These are phyloP conservation scores for Xenotilapia leptura DNA, from an alignment of 2,113 vertebrate genomes.

Conservation along the genomic window DNA sequence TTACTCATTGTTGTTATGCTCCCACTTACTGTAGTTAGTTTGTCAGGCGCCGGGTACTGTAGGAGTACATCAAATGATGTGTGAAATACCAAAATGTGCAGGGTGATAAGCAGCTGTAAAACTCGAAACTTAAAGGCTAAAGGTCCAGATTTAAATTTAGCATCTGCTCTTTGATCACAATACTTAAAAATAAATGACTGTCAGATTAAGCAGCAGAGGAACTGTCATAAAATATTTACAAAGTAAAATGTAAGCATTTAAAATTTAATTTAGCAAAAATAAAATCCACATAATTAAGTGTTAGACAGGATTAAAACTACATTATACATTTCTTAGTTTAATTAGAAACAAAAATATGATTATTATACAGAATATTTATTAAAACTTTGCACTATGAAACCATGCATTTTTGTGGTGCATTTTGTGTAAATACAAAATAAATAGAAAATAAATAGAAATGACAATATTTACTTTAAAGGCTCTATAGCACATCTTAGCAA, in stretches of 20 bases:
- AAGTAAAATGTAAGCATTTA: background rate
- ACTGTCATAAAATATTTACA: background rate
- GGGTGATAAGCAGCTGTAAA: background rate
- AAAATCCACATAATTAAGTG: background rate
- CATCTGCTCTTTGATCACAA: background rate
- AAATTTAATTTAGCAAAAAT: background rate
- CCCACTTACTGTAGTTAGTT: constrained; percentile 7
- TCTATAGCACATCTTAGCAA: background rate
- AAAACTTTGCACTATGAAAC: background rate
- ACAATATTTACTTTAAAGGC: background rate
- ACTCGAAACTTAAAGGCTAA: background rate
- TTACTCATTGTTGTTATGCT: constrained; percentile 39
- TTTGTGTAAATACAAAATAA: background rate
- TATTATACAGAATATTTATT: background rate
- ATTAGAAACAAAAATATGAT: background rate
- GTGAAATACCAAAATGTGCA: background rate
- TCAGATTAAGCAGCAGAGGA: background rate
- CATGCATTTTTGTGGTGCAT: background rate
- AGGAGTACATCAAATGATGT: constrained; percentile 23
- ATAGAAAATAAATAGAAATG: background rate
- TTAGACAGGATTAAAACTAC: background rate
- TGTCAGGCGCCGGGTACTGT: background rate
- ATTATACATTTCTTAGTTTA: background rate
- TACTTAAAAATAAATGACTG: background rate
- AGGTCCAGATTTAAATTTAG: background rate